Conservation (phyloP, 1,140 invertebrate genomes). For the Penaeus chinensis region DNA sequence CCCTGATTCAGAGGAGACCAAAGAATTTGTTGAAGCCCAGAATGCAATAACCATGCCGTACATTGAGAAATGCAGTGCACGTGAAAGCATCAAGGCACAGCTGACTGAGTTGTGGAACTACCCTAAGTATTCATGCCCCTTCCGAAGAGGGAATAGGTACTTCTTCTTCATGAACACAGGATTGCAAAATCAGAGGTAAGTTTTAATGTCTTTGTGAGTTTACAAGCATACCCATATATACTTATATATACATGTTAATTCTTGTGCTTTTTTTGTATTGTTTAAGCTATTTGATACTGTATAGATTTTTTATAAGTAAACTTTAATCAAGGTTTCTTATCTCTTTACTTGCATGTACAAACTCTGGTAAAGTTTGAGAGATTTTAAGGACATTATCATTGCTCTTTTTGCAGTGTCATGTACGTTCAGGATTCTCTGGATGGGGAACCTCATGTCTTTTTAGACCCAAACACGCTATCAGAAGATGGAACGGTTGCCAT, state of each 20-base stretch:
- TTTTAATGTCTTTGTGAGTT: not conserved
- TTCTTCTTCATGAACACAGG: conserved; percentile 95
- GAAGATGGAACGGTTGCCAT: conserved; percentile 94
- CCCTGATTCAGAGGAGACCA: conserved; percentile 91
- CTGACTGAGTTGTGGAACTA: conserved; percentile 95
- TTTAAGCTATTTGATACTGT: too few species aligned
- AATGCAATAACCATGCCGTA: conserved; percentile 91
- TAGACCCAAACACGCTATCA: conserved; percentile 94
- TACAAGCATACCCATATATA: too few species aligned
- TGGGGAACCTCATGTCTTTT: conserved; percentile 85
- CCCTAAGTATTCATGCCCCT: conserved; percentile 92
- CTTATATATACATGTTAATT: too few species aligned
- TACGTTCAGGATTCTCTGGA: conserved; percentile 89
- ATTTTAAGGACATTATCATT: conserved; percentile 45
- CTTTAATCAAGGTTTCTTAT: too few species aligned
- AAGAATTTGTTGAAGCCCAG: conserved; percentile 90
- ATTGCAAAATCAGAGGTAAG: conserved; percentile 93
- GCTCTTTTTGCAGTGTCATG: conserved; percentile 79
- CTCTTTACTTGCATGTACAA: not conserved
- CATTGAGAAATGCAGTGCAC: conserved; percentile 80
- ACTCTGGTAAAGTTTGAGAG: not conserved
- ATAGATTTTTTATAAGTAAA: too few species aligned
- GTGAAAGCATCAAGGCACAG: conserved; percentile 79
- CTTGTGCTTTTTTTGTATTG: too few species aligned
- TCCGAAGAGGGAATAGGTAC: conserved; percentile 84